Evolutionary conservation across 53 echinoderm and acorn worm genomes (phyloP).

Genomic region (Temnopleurus reevesii): DNA sequence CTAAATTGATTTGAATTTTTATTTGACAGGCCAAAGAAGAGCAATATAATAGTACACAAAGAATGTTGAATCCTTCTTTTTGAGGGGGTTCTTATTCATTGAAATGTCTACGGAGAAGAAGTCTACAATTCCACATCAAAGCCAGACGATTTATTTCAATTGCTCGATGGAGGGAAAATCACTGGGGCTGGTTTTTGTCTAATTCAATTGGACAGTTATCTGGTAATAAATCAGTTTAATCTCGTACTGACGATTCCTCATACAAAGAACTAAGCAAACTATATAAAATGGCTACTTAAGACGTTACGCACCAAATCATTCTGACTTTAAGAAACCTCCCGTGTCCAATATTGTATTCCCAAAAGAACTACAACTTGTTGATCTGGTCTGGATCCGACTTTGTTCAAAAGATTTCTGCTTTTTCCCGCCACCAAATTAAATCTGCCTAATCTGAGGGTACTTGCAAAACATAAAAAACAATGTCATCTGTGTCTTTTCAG

Average conservation of each 20-base stretch:
- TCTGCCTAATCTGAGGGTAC: neutral
- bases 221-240: neutral
- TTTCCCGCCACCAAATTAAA: neutral
- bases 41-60: too few species aligned
- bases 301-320: neutral
- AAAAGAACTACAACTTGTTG: neutral
- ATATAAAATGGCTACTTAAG: neutral
- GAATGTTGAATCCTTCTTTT: too few species aligned
- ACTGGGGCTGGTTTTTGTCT: neutral
- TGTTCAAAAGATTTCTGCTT: neutral
- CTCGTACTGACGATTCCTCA: neutral
- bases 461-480: neutral
- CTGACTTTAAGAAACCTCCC: neutral
- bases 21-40: too few species aligned
- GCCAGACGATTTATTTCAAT: too few species aligned
- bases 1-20: too few species aligned
- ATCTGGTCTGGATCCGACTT: neutral
- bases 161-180: too few species aligned
- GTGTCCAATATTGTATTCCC: neutral
- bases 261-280: neutral
- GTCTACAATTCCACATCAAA: too few species aligned
- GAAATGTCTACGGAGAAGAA: too few species aligned
- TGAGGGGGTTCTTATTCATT: too few species aligned
- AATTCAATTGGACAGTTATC: neutral
- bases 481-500: slow-evolving; percentile 14